Evolutionary conservation across 2,113 vertebrate genomes (phyloP), one percentile per base, ranked within the genome.

Genomic region (Silurus asotus): DNA sequence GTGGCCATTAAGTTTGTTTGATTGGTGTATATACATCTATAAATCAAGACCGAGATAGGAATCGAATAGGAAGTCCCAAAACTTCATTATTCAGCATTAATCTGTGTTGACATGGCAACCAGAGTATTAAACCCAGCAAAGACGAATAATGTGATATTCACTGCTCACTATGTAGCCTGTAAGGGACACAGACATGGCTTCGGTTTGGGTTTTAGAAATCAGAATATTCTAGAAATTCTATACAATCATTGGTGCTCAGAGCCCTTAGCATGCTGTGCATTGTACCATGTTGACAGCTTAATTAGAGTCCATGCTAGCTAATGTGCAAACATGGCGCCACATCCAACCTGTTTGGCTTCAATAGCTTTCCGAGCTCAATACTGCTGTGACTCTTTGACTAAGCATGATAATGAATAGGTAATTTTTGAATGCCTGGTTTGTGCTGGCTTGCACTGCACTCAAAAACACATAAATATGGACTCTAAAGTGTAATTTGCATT

Each of bases 221-320:
- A 9, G 81, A 82, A 55, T 25, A 53, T 83, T 59, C n/a, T 28
- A 69, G 64, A 69, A 69, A 56, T 19, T 10, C 2, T 48, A 55
- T 72, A 15, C 70, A 51, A 25, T 61, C 45, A 11, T 53, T 84
- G 14, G 55, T 75, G 56, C 76, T 28, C 28, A 3, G 23, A 49
- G 1, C 37, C 72, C 58, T 75, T 9, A 25, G 37, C 20, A 25
- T 49, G 58, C 72, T 49, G 8, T 10, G 37, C 58, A 64, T 37
- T 76, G 58, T 53, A 37, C 48, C 84, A 67, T 56, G 51, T 37
- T 55, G 81, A 83, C 51, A 58, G 76, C 88, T 70, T 89, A 89
- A 93, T 92, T 89, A 91, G 92, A 91, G 90, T 92, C 83, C 45
- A 55, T 77, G 4, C 59, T 53, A 55, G 83, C 61, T 77, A 64